A percentile compares a stretch with the other conserved stretches of the same genome.
These are phyloP conservation scores for Andricus curvator DNA, from an alignment of 2,888 invertebrate genomes.

Conservation along the genomic window DNA sequence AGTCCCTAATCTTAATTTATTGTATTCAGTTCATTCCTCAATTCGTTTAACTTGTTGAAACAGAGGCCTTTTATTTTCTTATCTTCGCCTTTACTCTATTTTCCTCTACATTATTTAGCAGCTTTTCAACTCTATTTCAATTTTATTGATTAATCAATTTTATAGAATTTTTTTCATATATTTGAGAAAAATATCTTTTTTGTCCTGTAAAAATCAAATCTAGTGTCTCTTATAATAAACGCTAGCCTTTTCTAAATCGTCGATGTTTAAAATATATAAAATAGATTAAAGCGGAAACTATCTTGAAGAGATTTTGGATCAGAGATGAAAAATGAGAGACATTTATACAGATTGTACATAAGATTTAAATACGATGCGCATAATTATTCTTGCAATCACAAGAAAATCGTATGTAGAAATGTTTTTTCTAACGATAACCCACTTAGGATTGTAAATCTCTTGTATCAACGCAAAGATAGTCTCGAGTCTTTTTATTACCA, in stretches of 20 bases:
- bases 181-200: too few species aligned
- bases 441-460: neutral
- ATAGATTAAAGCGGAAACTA: neutral
- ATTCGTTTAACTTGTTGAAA: neutral
- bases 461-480: neutral
- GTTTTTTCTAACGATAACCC: neutral
- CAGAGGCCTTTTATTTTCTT: constrained; percentile 6
- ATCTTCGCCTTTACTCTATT: neutral
- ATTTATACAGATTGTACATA: neutral
- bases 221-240: neutral
- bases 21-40: constrained; percentile 28
- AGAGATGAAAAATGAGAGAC: neutral
- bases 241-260: too few species aligned
- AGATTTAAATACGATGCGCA: neutral
- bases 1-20: constrained; percentile 15
- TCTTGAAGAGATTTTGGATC: neutral
- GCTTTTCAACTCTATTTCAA: neutral
- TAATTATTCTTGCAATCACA: too few species aligned
- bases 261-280: neutral
- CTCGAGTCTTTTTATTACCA: neutral
- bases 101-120: too few species aligned
- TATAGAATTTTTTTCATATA: neutral
- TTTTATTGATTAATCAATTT: neutral
- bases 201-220: too few species aligned
- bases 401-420: neutral